Conservation (phyloP, 2,888 invertebrate species). For the Caenorhabditis zanzibari region DNA sequence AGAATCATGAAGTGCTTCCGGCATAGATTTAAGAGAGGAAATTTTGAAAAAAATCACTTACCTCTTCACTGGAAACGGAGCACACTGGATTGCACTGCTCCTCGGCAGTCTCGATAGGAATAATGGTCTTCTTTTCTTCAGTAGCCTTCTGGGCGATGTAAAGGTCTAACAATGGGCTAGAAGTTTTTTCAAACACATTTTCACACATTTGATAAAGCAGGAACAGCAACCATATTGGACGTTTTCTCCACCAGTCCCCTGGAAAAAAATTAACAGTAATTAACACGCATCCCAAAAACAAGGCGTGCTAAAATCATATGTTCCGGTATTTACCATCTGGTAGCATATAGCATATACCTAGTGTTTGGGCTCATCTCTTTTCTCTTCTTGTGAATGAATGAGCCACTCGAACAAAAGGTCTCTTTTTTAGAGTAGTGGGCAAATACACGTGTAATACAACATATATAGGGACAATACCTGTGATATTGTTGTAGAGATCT, state of each 20-base stretch:
- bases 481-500: slow-evolving; percentile 55
- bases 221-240: slow-evolving; percentile 86
- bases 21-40: not conserved
- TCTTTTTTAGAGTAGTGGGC: slow-evolving; percentile 36
- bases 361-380: slow-evolving; percentile 29
- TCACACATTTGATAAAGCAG: slow-evolving; percentile 86
- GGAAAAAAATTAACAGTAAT: slow-evolving; percentile 66
- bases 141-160: slow-evolving; percentile 85
- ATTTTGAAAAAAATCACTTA: slow-evolving; percentile 66
- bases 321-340: slow-evolving; percentile 36
- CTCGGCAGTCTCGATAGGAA: slow-evolving; percentile 65
- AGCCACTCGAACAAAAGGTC: slow-evolving; percentile 48
- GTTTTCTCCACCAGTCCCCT: slow-evolving; percentile 86
- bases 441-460: slow-evolving; percentile 40
- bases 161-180: slow-evolving; percentile 86
- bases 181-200: slow-evolving; percentile 83
- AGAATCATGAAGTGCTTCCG: slow-evolving; percentile 23
- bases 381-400: slow-evolving; percentile 15
- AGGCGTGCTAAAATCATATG: slow-evolving; percentile 43
- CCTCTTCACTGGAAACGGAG: slow-evolving; percentile 85
- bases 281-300: not conserved
- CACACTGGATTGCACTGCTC: slow-evolving; percentile 86
- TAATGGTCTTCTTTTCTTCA: slow-evolving; percentile 60
- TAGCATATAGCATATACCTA: slow-evolving; percentile 36
- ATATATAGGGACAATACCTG: slow-evolving; percentile 45